Percentiles rank a stretch among this genome's conserved stretches.
phyloP scores from a whole-genome alignment of 2,888 invertebrate genomes.

The Acronicta alni region DNA sequence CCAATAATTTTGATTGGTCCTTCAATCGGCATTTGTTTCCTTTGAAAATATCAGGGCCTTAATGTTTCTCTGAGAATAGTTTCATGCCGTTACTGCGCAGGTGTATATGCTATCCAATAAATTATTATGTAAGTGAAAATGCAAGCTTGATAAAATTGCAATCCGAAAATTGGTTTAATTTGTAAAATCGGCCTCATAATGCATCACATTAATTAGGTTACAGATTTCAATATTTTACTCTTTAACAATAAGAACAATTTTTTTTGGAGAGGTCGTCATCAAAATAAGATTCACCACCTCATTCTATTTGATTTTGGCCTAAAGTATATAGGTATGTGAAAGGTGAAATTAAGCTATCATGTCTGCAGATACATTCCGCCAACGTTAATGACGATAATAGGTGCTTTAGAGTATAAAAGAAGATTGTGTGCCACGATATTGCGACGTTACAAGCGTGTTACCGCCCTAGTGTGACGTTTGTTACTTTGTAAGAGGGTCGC shows the following conservation, averaged over 20 bases:
- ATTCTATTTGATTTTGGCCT: neutral
- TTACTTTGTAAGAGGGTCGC: conserved; percentile 40
- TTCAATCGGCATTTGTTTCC: neutral
- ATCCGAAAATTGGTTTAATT: neutral
- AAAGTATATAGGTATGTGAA: conserved; percentile 2
- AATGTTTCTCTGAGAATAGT: no score
- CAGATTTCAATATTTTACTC: no score
- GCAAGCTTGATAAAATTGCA: conserved; percentile 2
- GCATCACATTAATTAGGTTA: no score
- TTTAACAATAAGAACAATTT: neutral
- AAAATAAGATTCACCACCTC: no score
- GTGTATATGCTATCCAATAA: neutral
- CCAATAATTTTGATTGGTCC: conserved; percentile 12
- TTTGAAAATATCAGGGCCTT: neutral
- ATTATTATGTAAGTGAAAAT: no score
- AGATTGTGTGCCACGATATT: conserved; percentile 50
- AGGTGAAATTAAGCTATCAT: conserved; percentile 44
- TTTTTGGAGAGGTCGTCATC: no score
- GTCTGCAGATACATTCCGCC: conserved; percentile 40
- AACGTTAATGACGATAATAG: conserved; percentile 40
- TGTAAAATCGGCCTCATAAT: neutral
- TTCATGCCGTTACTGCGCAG: no score
- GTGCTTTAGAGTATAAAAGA: conserved; percentile 50
- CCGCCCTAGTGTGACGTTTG: conserved; percentile 29
- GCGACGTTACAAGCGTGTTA: conserved; percentile 32